phyloP scores from a whole-genome alignment of 37 sponge, comb jelly and placozoan species.

The Chondrilla cf. caribensis region DNA sequence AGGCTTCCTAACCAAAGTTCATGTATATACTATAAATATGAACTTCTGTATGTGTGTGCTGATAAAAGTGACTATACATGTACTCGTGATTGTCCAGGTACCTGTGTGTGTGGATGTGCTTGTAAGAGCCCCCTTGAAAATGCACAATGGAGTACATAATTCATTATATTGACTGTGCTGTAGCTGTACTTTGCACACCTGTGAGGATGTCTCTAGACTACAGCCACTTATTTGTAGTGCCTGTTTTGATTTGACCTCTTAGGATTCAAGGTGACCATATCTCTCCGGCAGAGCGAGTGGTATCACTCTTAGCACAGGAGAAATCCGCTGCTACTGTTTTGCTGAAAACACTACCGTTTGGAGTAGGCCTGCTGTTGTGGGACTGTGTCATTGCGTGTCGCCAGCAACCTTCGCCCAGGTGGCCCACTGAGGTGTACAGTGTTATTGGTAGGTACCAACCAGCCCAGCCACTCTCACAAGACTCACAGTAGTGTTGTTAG shows the following conservation, averaged over 20 bases:
- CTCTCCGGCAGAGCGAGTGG: constrained; percentile 46
- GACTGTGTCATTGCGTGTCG: constrained; percentile 51
- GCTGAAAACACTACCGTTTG: constrained; percentile 58
- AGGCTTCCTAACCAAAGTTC: too few species aligned
- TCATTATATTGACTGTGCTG: too few species aligned
- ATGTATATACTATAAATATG: too few species aligned
- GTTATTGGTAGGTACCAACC: constrained; percentile 58
- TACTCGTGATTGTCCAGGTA: too few species aligned
- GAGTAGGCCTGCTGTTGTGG: constrained; percentile 63
- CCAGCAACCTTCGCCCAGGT: constrained; percentile 51
- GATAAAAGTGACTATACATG: too few species aligned
- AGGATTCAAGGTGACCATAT: neutral
- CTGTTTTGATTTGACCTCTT: neutral
- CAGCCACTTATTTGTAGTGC: neutral
- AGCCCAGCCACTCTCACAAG: too few species aligned
- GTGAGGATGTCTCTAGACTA: neutral
- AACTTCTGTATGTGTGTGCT: too few species aligned
- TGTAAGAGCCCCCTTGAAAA: too few species aligned
- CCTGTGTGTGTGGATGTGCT: too few species aligned
- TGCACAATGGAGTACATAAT: too few species aligned
- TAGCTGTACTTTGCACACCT: too few species aligned
- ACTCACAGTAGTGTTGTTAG: too few species aligned
- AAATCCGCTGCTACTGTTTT: constrained; percentile 6
- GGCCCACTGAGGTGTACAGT: constrained; percentile 39
- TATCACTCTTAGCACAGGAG: constrained; percentile 35